Evolutionary conservation across 2,797 vertebrate genomes (phyloP), one percentile per base, ranked within the genome.

Genomic region (Chromis chromis): DNA sequence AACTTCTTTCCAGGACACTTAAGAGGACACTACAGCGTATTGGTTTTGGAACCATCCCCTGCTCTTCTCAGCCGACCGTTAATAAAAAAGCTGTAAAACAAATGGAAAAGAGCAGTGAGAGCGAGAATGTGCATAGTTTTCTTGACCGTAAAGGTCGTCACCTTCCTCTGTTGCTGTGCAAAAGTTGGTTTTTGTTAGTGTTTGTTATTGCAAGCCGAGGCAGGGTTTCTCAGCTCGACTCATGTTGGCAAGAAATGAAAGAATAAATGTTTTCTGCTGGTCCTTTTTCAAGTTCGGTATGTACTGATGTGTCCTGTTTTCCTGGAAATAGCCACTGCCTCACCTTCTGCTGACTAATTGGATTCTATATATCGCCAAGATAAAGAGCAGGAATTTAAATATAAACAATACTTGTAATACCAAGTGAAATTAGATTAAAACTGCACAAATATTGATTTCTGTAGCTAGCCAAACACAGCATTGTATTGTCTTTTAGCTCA

Each of bases 21-120:
- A 36, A 22, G 65, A 78, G 48, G 58, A 87, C 66, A 53, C 50
- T 21, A 1, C 17, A 6, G 62, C 21, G 31, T 87, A 57, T 79
- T 83, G 39, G 53, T 75, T 56, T 77, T 84, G 85, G 86, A 84
- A 6, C 0, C 3, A 48, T 28, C 36, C 50, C 40, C 2, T 13
- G 48, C 44, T 67, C 57, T 36, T 66, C 49, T 60, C 67, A 33
- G 14, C 9, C 9, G 3, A 27, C 14, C 33, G 16, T 53, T 61
- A 68, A 65, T 46, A 56, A 57, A 56, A 56, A 52, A 44, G 60
- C 52, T 40, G 48, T 61, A 50, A 79, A 70, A 81, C 17, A 53
- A 70, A 60, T 25, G 59, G 28, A 73, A 66, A 74, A 53, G 33
- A 31, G n/a, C 14, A 3, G 33, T 7, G 33, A 36, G 33, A 7